phyloP scores from a whole-genome alignment of 2,113 vertebrate genomes.

The Eurystomus gularis region DNA sequence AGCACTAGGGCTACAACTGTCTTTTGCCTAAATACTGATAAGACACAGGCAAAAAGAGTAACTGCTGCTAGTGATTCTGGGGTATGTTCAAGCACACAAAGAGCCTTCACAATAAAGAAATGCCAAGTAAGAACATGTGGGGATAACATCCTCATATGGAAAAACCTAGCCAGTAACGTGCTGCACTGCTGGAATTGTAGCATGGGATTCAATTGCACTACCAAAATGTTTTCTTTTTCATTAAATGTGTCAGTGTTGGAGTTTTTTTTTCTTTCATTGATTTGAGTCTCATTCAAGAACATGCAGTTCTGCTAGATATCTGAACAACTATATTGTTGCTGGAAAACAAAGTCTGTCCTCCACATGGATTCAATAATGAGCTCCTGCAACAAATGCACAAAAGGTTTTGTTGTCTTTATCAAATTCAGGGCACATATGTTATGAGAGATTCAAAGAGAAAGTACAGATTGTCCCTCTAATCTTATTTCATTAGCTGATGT shows the following conservation, averaged over 20 bases:
- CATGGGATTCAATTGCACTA: neutral
- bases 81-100: neutral
- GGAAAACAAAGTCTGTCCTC: neutral
- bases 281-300: neutral
- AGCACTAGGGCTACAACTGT: neutral
- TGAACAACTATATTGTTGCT: neutral
- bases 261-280: neutral
- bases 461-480: neutral
- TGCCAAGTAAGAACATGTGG: neutral
- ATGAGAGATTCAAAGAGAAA: neutral
- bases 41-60: neutral
- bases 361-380: neutral
- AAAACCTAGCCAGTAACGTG: neutral
- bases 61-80: neutral
- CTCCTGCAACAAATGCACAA: neutral
- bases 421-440: neutral
- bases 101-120: neutral
- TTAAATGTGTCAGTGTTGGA: neutral
- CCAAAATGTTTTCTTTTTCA: neutral
- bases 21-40: neutral
- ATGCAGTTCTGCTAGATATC: neutral
- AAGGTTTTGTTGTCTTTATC: neutral
- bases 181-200: neutral
- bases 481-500: neutral
- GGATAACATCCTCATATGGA: neutral